These are phyloP conservation scores for Atta texana DNA, from an alignment of 1,140 invertebrate genomes.

Conservation along the genomic window DNA sequence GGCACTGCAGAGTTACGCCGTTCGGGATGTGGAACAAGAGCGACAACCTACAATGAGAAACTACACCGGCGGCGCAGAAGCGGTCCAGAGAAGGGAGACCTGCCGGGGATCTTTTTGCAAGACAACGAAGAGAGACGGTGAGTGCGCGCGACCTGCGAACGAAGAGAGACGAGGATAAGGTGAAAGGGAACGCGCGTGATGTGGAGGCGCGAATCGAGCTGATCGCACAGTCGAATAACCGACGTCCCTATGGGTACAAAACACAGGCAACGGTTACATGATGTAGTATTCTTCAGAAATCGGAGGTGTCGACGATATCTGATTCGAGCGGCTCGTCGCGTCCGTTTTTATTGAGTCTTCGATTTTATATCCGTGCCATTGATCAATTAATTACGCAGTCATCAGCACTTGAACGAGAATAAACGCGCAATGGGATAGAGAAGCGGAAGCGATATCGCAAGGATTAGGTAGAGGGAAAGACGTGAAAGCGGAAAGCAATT, in stretches of 20 bases:
- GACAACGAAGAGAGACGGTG: constrained; percentile 12
- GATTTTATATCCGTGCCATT: neutral
- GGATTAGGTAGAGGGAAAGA: constrained; percentile 16
- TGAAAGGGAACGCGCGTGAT: constrained; percentile 68
- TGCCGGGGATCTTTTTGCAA: constrained; percentile 4
- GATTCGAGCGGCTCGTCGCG: neutral
- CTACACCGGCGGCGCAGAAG: constrained; percentile 40
- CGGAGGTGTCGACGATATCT: neutral
- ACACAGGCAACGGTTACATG: constrained; percentile 1
- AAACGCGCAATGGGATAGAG: constrained; percentile 28
- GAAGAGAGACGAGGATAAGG: constrained; percentile 47
- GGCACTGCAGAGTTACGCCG: constrained; percentile 12
- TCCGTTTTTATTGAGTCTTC: neutral
- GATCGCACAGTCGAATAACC: constrained; percentile 62
- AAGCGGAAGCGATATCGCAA: constrained; percentile 18
- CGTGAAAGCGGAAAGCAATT: constrained; percentile 24
- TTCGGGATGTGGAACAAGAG: constrained; percentile 54
- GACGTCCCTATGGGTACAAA: constrained; percentile 42
- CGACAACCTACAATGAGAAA: constrained; percentile 53
- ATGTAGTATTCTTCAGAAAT: neutral
- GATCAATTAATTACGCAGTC: constrained; percentile 25
- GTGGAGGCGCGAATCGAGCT: constrained; percentile 39
- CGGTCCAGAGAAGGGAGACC: neutral
- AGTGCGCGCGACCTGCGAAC: neutral
- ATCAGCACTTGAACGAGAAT: neutral